Base-by-base conservation (phyloP, 2,797 vertebrate genomes). In the Anguilla obscura region DNA sequence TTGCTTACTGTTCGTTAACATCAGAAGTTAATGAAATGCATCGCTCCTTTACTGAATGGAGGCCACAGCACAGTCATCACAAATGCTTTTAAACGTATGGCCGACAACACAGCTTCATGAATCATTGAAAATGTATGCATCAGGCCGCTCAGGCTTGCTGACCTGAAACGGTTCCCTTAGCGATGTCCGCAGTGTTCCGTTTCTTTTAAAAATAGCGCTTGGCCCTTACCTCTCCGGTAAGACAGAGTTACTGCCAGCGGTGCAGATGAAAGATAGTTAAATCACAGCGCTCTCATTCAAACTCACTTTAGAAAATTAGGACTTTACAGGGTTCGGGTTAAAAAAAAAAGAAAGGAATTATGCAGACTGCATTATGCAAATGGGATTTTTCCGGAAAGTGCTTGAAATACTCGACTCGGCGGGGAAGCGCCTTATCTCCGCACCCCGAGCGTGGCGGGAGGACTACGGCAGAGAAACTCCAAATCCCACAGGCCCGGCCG, bases 321-420 rank as follows among this genome's bases (percentile, higher is more conserved):
- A 84, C n/a, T 54, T 84, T 52, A 85, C 14, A 66, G 33, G 60
- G 27, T 80, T 48, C 76, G 48, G 1, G 82, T 54, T 40, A 48
- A 8, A 52, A 85, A 88, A 33, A 80, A n/a, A 18, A 33, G 21
- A 21, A 56, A 50, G 0, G 48, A 85, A 85, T 58, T 76, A 85
- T 85, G 83, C 48, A 76, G 85, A 88, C 30, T 27, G 27, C 63
- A 40, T 85, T 88, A 88, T 88, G 87, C 83, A 58, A 88, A 88
- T 85, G 60, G 58, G 0, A 66, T 63, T 52, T 40, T 82, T 48
- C 5, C 2, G 24, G 18, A 36, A 24, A 88, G 66, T 30, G 87
- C 84, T 84, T 87, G 30, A 85, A 88, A 88, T 76, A 66, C 66
- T 74, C 87, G 10, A 76, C 63, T 66, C 76, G 82, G 66, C 87